Evolutionary conservation across 2,888 invertebrate species (phyloP).

Genomic region (Parthenolecanium corni): DNA sequence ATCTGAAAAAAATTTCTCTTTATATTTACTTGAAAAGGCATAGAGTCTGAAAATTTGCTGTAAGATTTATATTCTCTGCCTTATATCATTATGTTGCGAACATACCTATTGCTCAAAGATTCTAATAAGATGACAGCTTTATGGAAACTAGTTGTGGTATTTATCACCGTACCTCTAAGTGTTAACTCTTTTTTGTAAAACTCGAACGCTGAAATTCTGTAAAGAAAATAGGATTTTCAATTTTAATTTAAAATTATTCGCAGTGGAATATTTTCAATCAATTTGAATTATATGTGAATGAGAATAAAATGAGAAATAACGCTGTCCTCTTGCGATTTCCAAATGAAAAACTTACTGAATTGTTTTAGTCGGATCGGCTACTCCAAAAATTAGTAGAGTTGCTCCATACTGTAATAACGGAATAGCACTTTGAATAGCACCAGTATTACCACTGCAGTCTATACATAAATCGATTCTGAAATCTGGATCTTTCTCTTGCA

Average conservation of each 20-base stretch:
- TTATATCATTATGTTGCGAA: not conserved
- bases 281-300: too few relatives aligned
- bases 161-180: constrained; percentile 49
- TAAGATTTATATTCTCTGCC: not conserved
- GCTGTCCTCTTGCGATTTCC: too few relatives aligned
- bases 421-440: constrained; percentile 53
- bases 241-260: too few relatives aligned
- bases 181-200: constrained; percentile 53
- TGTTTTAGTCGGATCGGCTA: constrained; percentile 37
- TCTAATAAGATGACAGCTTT: constrained; percentile 51
- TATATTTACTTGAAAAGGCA: not conserved
- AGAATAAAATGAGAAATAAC: too few relatives aligned
- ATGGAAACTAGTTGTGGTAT: constrained; percentile 56
- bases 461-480: constrained; percentile 50
- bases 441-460: constrained; percentile 61
- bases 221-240: constrained; percentile 35
- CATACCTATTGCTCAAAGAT: constrained; percentile 50
- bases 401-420: constrained; percentile 49
- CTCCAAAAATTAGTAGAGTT: constrained; percentile 57
- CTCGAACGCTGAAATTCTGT: constrained; percentile 47
- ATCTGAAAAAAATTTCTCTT: not conserved
- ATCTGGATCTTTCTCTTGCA: constrained; percentile 41
- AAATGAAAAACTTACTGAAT: not conserved
- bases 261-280: too few relatives aligned
- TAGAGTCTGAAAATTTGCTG: not conserved